These are phyloP conservation scores for Lamprotornis superbus DNA, from an alignment of 2,113 vertebrate genomes.

Conservation along the genomic window DNA sequence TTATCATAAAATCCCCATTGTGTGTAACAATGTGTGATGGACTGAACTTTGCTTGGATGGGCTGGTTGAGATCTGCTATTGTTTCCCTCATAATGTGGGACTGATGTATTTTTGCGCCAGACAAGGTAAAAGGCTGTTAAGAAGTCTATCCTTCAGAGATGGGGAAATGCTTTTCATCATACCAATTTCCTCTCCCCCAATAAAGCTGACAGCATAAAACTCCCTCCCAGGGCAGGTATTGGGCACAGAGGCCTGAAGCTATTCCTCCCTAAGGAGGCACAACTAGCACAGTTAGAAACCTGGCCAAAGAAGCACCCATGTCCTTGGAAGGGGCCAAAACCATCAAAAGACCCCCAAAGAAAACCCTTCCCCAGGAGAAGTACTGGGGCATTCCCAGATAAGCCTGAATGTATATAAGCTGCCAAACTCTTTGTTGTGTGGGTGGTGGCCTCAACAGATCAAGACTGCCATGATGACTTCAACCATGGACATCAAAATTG, in stretches of 20 bases:
- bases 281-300: neutral
- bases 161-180: neutral
- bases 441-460: neutral
- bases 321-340: neutral
- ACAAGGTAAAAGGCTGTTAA: neutral
- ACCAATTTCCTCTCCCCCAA: neutral
- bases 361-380: accelerated
- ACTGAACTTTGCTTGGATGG: neutral
- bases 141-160: neutral
- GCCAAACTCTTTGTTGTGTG: neutral
- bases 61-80: neutral
- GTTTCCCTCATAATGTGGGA: neutral
- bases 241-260: neutral
- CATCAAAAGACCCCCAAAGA: neutral
- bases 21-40: neutral
- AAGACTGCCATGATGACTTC: neutral
- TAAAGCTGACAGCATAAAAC: neutral
- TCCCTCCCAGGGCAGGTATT: neutral
- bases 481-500: neutral
- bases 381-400: neutral
- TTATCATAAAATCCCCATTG: neutral
- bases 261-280: neutral
- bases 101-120: neutral
- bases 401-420: neutral
- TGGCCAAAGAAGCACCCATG: neutral